Evolutionary conservation across 2,797 vertebrate species (phyloP).

Genomic region (Lindbergichthys nudifrons): DNA sequence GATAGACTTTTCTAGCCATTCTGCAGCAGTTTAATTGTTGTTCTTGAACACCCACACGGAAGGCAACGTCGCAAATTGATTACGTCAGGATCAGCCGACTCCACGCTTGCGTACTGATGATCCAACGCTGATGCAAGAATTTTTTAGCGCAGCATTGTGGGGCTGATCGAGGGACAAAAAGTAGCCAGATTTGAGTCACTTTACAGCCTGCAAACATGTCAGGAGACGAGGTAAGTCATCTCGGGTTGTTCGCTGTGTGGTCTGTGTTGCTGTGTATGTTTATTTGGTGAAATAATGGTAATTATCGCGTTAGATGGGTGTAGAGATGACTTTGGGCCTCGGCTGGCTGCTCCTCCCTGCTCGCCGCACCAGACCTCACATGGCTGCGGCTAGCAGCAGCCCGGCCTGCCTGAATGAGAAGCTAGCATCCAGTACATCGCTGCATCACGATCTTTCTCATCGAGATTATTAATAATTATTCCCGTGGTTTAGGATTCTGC

Average conservation of each 20-base stretch:
- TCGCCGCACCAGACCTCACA: constrained; percentile 69
- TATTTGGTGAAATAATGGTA: background rate
- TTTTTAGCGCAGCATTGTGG: constrained; percentile 54
- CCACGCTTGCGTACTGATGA: constrained; percentile 60
- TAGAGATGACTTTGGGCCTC: constrained; percentile 72
- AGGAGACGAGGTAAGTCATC: constrained; percentile 81
- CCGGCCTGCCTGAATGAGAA: background rate
- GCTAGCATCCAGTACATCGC: accelerated
- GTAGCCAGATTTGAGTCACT: constrained; percentile 13
- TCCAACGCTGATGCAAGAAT: constrained; percentile 80
- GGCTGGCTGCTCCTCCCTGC: constrained; percentile 40
- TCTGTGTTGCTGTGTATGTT: background rate
- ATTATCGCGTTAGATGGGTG: constrained; percentile 6
- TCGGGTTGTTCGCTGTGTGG: accelerated
- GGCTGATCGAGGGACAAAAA: constrained; percentile 33
- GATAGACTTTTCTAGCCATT: background rate
- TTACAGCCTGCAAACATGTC: constrained; percentile 75
- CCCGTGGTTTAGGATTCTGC: accelerated
- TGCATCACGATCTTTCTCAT: accelerated
- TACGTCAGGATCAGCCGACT: constrained; percentile 29
- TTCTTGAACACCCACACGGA: too few relatives aligned
- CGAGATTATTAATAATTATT: accelerated
- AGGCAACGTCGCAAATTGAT: constrained; percentile 46
- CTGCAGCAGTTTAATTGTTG: background rate
- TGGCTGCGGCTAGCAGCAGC: constrained; percentile 64